phyloP scores from a whole-genome alignment of 2,113 vertebrate species.

The Mormoops blainvillei region DNA sequence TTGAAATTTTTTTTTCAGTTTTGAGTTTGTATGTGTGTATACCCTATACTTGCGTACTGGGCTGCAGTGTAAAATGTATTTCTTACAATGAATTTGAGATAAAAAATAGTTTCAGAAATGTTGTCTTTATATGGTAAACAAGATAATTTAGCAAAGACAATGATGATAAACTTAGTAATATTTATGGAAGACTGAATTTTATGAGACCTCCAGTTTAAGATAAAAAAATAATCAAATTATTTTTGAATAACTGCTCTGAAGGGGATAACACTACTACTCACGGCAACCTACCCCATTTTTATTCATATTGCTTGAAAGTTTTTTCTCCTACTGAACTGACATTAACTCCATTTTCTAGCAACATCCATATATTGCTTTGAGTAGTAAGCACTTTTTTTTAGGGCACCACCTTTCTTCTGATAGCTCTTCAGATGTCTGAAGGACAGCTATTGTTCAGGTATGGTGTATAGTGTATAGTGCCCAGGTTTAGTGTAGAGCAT shows the following conservation, averaged over 20 bases:
- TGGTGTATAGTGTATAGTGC: background rate
- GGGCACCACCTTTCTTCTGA: background rate
- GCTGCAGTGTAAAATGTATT: background rate
- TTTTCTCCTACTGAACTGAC: background rate
- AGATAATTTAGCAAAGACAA: background rate
- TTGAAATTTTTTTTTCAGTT: conserved; percentile 7
- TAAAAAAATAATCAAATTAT: background rate
- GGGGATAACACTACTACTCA: background rate
- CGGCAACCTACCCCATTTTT: background rate
- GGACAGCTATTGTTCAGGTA: background rate
- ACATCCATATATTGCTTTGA: background rate
- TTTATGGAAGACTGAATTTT: conserved; percentile 7
- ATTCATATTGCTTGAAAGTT: background rate
- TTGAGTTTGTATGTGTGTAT: background rate
- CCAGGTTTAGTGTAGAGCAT: background rate
- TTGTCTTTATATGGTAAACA: background rate
- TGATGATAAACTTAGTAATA: background rate
- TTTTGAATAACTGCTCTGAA: background rate
- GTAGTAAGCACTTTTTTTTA: background rate
- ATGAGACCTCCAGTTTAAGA: background rate
- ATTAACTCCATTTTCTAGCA: background rate
- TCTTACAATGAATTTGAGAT: background rate
- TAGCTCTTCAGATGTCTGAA: background rate
- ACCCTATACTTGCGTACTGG: background rate
- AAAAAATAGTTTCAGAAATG: background rate